Evolutionary conservation across 2,113 vertebrate genomes (phyloP), one percentile per base, ranked within the genome.

Genomic region (Sprattus sprattus): DNA sequence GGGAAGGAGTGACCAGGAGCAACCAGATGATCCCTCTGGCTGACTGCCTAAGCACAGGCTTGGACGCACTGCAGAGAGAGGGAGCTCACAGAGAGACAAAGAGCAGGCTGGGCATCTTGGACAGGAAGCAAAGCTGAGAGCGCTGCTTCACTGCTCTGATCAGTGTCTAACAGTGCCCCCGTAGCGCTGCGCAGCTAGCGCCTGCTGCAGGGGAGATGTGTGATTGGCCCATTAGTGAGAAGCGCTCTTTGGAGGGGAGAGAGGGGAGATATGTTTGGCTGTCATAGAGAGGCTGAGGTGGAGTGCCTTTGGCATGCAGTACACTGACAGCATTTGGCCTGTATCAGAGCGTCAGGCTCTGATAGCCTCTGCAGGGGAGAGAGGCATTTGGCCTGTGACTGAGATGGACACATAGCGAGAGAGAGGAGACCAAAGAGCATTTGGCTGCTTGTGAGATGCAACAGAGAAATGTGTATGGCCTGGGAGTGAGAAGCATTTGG

Each of bases 11-110:
- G 89, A 94, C 92, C 20, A 83, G 13, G 83, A 96, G 94, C 87
- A 96, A 93, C 88, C 94, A 90, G 88, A 95, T 93, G 45, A 93
- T 95, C 57, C 91, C 95, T 83, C 89, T 96, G 85, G 95, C 94
- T 78, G 96, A 95, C 89, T 93, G 90, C 57, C 94, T 97, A 10
- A 93, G 96, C 86, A 94, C 91, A 87, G 94, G 95, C 88, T 94
- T 96, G 81, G 93, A 97, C 94, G 95, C 94, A 95, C 94, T 80
- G 81, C 20, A 49, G 13, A 32, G 81, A 28, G 86, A 7, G n/a
- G 46, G 64, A n/a, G 39, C 18, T 16, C 9, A 47, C 10, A 15
- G 11, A 4, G 71, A 32, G 71, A n/a, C n/a, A n/a, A n/a, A 32
- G 71, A 28, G 71, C 71, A 78, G 25, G 28, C 25, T 78, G 71